Evolutionary conservation across 2,888 invertebrate genomes (phyloP).

Genomic region (Abrostola triplasia): DNA sequence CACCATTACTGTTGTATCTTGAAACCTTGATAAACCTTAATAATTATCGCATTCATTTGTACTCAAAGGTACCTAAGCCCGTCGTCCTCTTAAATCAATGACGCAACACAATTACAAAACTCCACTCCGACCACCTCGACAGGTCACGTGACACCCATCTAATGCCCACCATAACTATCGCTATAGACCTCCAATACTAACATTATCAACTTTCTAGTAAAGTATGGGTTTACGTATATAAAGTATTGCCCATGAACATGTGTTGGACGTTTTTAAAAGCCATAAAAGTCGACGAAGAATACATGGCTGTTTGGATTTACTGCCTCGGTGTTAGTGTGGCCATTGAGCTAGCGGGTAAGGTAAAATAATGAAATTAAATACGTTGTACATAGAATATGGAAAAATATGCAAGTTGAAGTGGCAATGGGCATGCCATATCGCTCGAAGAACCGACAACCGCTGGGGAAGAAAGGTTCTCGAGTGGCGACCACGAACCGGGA

Average conservation of each 20-base stretch:
- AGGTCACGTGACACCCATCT: background rate
- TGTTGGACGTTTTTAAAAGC: conserved; percentile 72
- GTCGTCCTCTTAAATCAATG: no score
- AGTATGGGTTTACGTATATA: conserved; percentile 40
- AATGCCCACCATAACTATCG: conserved; percentile 5
- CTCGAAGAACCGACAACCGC: no score
- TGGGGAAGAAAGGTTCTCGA: no score
- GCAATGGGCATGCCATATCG: no score
- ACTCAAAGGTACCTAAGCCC: no score
- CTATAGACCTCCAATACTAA: conserved; percentile 12
- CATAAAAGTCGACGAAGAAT: conserved; percentile 69
- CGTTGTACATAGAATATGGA: no score
- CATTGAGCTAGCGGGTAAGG: conserved; percentile 6
- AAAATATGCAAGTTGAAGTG: no score
- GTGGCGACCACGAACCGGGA: no score
- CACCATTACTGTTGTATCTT: no score
- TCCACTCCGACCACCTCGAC: background rate
- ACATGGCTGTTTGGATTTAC: conserved; percentile 64
- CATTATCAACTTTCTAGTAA: conserved; percentile 42
- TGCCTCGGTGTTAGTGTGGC: conserved; percentile 45
- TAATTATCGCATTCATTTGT: no score
- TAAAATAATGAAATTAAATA: background rate
- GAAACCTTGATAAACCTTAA: no score
- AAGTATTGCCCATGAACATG: conserved; percentile 63
- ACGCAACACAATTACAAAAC: background rate